Conservation (phyloP, 2,113 vertebrate species). For the Anarhynchus alexandrinus region DNA sequence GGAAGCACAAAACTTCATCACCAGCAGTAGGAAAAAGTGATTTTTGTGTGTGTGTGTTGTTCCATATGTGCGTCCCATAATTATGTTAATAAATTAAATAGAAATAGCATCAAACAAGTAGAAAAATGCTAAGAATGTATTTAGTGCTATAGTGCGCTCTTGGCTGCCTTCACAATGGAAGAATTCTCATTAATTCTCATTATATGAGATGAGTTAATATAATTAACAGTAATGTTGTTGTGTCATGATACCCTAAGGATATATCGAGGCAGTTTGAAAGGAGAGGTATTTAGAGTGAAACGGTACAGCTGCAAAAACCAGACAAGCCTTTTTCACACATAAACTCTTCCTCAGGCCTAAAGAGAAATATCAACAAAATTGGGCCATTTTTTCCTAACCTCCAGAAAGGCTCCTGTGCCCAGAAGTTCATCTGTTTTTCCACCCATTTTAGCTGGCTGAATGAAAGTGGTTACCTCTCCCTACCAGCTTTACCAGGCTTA, state of each 20-base stretch:
- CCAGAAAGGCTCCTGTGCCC: background rate
- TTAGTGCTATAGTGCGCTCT: background rate
- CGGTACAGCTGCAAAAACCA: background rate
- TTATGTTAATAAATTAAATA: background rate
- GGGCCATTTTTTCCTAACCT: background rate
- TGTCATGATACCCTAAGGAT: background rate
- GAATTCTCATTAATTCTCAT: slow-evolving; percentile 40
- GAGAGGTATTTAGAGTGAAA: background rate
- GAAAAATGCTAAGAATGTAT: slow-evolving; percentile 25
- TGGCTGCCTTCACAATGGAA: background rate
- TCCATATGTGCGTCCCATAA: background rate
- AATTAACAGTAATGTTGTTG: slow-evolving; percentile 5
- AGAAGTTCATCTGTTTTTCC: background rate
- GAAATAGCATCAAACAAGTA: background rate
- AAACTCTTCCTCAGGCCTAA: background rate
- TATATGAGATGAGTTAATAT: slow-evolving; percentile 28
- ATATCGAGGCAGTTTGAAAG: background rate
- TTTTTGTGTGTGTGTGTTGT: background rate
- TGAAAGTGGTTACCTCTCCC: background rate
- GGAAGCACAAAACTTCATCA: background rate
- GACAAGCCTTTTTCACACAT: background rate
- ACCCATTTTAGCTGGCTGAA: background rate
- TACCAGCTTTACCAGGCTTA: background rate
- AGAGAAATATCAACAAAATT: background rate
- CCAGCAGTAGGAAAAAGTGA: background rate